Evolutionary conservation across 2,113 vertebrate genomes (phyloP), one percentile per base, ranked within the genome.

Genomic region (Callospermophilus lateralis): DNA sequence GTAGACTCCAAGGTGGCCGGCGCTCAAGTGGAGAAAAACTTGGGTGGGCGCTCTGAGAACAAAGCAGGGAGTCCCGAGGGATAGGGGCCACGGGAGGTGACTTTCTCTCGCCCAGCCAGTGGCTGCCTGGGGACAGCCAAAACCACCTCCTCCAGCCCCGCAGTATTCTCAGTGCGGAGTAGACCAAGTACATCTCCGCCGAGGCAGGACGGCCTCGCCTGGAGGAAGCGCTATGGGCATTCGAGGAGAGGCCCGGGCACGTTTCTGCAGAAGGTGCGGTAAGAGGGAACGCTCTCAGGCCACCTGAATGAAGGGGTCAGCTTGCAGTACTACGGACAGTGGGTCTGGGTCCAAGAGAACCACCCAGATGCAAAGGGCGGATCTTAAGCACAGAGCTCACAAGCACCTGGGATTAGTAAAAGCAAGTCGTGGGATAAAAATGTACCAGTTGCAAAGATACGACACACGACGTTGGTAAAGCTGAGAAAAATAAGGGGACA

Each of bases 261-360:
- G 42, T 22, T n/a, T 30, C 8, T 6, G 74, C 6, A 63, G 17
- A 51, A 76, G 1, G 22, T 32, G n/a, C 63, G 7, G 28, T 15
- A 58, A n/a, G 45, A 45, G 24, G 9, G 89, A 51, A 19, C 45
- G 22, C 16, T 77, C 24, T 32, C 48, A 32, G 77, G 61, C 32
- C 13, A 16, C 39, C 67, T 32, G 63, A 55, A 34, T 28, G 67
- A 34, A 17, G 11, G 28, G 34, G 20, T 8, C 90, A 9, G 42
- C 34, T 48, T n/a, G 16, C 70, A 10, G 0, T 6, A 1, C 39
- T 20, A 0, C 9, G 76, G 24, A 24, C 87, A 1, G 17, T 4
- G 2, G 80, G 42, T 34, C 53, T 26, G 22, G 8, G 11, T 45
- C 19, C 37, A n/a, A 68, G 45, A 26, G 51, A 74, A 19, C 26